Percentiles rank a stretch among this genome's conserved stretches.
Conservation (phyloP, 2,113 vertebrate genomes). For the Porphyrio hochstetteri region DNA sequence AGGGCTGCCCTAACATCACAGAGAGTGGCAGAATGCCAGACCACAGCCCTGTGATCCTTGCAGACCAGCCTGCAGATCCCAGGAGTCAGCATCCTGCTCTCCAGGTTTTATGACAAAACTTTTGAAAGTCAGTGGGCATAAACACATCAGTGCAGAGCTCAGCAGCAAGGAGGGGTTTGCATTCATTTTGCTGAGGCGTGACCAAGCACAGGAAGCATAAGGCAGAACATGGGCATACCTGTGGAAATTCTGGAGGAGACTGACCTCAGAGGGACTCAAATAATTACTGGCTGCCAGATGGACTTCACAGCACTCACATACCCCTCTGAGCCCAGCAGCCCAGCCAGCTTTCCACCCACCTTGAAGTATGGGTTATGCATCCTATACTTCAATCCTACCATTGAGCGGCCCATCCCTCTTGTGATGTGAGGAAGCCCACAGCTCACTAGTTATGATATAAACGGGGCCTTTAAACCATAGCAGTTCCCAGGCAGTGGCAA, state of each 20-base stretch:
- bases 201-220: background rate
- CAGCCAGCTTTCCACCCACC: background rate
- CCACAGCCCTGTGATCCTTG: fast-evolving
- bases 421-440: background rate
- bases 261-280: background rate
- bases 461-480: background rate
- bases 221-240: background rate
- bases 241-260: background rate
- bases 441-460: background rate
- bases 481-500: background rate
- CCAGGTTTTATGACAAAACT: background rate
- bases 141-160: fast-evolving
- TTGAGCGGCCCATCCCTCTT: background rate
- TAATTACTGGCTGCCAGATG: background rate
- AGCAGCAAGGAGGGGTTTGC: background rate
- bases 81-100: background rate
- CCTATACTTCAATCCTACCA: background rate
- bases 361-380: background rate
- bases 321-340: background rate
- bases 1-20: background rate
- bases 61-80: background rate
- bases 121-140: background rate
- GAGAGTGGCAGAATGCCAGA: background rate
- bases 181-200: background rate
- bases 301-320: background rate